phyloP scores from a whole-genome alignment of 2,113 vertebrate species.

The Benitochromis conjunctus region DNA sequence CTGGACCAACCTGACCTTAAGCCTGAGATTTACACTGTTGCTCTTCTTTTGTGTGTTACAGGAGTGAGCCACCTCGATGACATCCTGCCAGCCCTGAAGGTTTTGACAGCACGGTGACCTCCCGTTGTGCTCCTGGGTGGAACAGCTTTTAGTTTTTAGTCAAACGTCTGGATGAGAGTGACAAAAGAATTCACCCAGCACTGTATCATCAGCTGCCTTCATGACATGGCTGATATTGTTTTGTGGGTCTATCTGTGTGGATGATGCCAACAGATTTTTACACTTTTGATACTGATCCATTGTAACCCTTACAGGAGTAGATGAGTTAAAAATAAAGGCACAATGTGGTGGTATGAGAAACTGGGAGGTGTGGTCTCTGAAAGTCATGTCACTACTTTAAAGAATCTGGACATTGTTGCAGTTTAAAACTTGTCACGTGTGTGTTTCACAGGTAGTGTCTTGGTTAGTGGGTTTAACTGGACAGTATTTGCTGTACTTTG shows the following conservation, averaged over 20 bases:
- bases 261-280: not conserved
- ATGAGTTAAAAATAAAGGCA: not conserved
- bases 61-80: slow-evolving; percentile 79
- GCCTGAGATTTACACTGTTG: not conserved
- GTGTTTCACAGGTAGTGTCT: not conserved
- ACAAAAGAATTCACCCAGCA: no score
- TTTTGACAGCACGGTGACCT: slow-evolving; percentile 56
- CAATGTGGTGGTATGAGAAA: accelerated
- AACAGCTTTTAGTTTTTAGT: not conserved
- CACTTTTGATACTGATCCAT: not conserved
- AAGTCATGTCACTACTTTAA: not conserved
- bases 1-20: not conserved
- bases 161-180: not conserved
- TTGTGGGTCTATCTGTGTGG: not conserved
- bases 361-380: not conserved
- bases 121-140: no score
- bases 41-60: slow-evolving; percentile 60
- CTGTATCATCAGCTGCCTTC: accelerated
- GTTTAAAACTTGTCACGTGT: not conserved
- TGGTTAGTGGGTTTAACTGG: not conserved
- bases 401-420: not conserved
- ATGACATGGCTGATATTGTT: not conserved
- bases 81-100: slow-evolving; percentile 79
- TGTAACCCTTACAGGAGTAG: not conserved
- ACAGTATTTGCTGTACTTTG: not conserved